Evolutionary conservation across 2,113 vertebrate species (phyloP).

Genomic region (Syrmaticus mikado): DNA sequence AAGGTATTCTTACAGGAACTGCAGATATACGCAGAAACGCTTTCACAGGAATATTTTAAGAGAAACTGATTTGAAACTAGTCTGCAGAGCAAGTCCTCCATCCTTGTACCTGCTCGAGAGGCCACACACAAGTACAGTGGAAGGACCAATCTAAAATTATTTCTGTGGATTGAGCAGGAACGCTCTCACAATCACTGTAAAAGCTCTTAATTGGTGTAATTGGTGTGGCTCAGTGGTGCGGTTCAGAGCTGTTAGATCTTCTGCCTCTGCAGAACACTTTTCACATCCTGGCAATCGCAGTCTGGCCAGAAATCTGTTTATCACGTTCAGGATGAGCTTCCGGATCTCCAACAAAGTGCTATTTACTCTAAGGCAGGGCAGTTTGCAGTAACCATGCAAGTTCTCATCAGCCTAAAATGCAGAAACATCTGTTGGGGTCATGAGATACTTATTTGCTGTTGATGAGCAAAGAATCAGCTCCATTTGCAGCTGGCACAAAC

Average conservation of each 20-base stretch:
- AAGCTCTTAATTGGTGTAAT: constrained; percentile 64
- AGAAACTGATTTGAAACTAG: neutral
- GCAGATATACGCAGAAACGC: neutral
- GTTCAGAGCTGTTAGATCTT: constrained; percentile 47
- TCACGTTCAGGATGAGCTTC: constrained; percentile 59
- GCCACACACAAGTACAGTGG: constrained; percentile 14
- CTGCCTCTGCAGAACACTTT: constrained; percentile 22
- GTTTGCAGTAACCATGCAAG: constrained; percentile 69
- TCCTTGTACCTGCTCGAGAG: neutral
- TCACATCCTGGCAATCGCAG: constrained; percentile 38
- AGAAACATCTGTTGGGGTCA: constrained; percentile 65
- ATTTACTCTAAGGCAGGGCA: constrained; percentile 50
- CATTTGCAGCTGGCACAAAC: neutral
- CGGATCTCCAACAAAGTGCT: constrained; percentile 61
- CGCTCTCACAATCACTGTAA: constrained; percentile 44
- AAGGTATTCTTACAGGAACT: no score
- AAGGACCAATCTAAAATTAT: constrained; percentile 3
- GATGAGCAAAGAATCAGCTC: constrained; percentile 3
- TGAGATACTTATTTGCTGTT: neutral
- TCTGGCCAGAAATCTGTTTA: constrained; percentile 56
- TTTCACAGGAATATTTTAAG: neutral
- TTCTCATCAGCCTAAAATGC: constrained; percentile 72
- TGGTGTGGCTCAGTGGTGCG: constrained; percentile 43
- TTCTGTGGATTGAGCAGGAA: constrained; percentile 27
- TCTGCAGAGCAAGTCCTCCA: neutral